Evolutionary conservation across 1,140 invertebrate genomes (phyloP).

Genomic region (Anthonomus grandis): DNA sequence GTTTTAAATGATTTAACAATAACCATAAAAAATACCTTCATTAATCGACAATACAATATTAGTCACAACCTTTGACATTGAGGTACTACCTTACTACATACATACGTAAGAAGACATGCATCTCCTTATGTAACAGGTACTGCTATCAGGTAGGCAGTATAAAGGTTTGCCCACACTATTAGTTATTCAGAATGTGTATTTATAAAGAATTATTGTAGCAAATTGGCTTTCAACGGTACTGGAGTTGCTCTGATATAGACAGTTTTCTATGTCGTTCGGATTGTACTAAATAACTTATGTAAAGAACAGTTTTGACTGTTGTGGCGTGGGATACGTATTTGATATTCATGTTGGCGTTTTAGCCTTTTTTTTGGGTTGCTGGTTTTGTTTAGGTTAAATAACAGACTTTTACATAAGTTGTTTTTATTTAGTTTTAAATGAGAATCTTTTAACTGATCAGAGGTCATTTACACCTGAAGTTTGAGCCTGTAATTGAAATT

Average conservation of each 20-base stretch:
- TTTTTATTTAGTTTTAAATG: no score
- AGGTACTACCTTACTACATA: not conserved
- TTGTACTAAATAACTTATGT: not conserved
- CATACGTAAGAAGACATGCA: not conserved
- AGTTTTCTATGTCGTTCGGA: not conserved
- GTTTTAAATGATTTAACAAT: no score
- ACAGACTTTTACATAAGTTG: no score
- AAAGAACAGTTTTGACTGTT: not conserved
- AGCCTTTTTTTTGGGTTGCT: no score
- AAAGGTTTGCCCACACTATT: slow-evolving; percentile 5
- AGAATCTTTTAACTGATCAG: no score
- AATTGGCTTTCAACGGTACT: slow-evolving; percentile 13
- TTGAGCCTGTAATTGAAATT: no score
- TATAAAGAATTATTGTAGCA: slow-evolving; percentile 13
- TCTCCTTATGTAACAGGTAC: slow-evolving; percentile 13
- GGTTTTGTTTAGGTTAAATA: no score
- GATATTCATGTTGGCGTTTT: no score
- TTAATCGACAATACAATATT: no score
- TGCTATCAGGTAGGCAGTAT: not conserved
- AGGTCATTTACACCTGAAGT: no score
- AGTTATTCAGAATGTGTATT: slow-evolving; percentile 13
- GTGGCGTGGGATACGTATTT: not conserved
- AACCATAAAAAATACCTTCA: no score
- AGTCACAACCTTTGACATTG: slow-evolving; percentile 15
- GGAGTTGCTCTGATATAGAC: not conserved